These are phyloP conservation scores for Heteropelma amictum DNA, from an alignment of 2,888 invertebrate genomes.

Conservation along the genomic window DNA sequence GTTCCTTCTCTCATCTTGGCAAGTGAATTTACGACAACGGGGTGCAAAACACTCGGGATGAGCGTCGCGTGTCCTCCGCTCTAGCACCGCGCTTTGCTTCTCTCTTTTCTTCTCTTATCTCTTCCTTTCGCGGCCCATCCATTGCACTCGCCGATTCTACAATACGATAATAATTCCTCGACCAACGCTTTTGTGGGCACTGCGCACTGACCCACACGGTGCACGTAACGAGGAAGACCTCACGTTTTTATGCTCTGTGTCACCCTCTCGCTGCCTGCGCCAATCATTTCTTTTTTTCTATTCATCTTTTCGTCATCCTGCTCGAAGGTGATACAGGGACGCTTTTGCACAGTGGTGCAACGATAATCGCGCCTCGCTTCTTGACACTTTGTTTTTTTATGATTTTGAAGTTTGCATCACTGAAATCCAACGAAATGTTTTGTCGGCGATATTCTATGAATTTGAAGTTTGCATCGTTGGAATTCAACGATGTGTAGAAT, in stretches of 20 bases:
- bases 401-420: background rate
- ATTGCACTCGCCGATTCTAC: slow-evolving; percentile 51
- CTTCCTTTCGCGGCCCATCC: slow-evolving; percentile 8
- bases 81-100: slow-evolving; percentile 30
- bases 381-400: background rate
- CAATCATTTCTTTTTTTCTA: slow-evolving; percentile 15
- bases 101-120: slow-evolving; percentile 21
- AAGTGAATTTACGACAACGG: slow-evolving; percentile 58
- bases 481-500: no score
- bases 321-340: slow-evolving; percentile 23
- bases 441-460: no score
- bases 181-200: slow-evolving; percentile 61
- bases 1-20: slow-evolving; percentile 25
- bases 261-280: no score
- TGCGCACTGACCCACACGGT: slow-evolving; percentile 61
- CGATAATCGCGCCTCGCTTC: slow-evolving; percentile 7
- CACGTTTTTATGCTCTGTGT: slow-evolving; percentile 15
- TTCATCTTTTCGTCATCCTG: background rate
- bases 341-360: slow-evolving; percentile 26
- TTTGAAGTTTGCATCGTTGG: no score
- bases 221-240: slow-evolving; percentile 49
- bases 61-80: slow-evolving; percentile 59
- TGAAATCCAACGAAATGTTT: background rate
- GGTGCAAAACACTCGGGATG: slow-evolving; percentile 39
- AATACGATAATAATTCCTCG: slow-evolving; percentile 58